These are phyloP conservation scores for Antigone vipio DNA, from an alignment of 2,113 vertebrate genomes.

Conservation along the genomic window DNA sequence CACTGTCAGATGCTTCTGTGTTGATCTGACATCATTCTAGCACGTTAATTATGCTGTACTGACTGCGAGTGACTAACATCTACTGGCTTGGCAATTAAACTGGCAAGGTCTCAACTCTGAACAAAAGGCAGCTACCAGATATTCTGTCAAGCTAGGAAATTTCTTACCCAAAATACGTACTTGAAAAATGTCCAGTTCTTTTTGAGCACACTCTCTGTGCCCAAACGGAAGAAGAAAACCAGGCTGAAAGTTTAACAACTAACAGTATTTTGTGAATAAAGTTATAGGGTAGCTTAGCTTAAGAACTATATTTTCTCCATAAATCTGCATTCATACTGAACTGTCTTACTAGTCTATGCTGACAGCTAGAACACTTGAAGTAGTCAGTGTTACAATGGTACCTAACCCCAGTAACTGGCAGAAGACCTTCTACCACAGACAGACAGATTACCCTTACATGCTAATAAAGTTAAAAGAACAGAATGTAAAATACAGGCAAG, in stretches of 20 bases:
- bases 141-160: not conserved
- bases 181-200: not conserved
- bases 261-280: not conserved
- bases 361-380: not conserved
- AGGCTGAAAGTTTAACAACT: not conserved
- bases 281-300: not conserved
- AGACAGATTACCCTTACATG: not conserved
- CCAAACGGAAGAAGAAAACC: not conserved
- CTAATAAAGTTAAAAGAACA: not conserved
- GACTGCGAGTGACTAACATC: not conserved
- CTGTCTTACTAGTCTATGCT: not conserved
- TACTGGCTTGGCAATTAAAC: not conserved
- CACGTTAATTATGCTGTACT: not conserved
- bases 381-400: not conserved
- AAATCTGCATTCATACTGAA: not conserved
- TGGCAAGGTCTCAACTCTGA: not conserved
- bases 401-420: not conserved
- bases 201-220: not conserved
- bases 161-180: not conserved
- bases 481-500: not conserved
- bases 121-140: not conserved
- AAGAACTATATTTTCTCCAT: not conserved
- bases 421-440: not conserved
- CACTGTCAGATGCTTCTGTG: not conserved
- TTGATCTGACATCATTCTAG: not conserved